Conservation (phyloP, 2,113 vertebrate species). For the Gadus chalcogrammus region DNA sequence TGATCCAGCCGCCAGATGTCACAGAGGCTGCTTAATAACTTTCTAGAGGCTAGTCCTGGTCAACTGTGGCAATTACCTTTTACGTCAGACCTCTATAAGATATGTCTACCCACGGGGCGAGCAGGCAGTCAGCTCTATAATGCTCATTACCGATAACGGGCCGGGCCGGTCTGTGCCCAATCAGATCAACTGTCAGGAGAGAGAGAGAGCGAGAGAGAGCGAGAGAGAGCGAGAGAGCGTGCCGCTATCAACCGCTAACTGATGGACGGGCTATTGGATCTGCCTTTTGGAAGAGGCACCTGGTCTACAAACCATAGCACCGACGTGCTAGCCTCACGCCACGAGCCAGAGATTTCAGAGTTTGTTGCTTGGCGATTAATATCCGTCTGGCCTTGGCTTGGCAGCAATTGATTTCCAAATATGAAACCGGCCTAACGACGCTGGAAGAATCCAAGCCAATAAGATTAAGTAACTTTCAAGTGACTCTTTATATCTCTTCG, state of each 20-base stretch:
- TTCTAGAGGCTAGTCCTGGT: conserved; percentile 74
- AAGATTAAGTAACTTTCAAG: no score
- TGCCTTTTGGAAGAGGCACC: no score
- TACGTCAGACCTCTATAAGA: conserved; percentile 76
- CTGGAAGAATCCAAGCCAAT: no score
- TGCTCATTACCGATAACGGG: conserved; percentile 66
- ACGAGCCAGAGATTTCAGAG: no score
- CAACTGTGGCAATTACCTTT: conserved; percentile 75
- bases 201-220: not conserved
- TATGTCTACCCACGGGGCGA: conserved; percentile 70
- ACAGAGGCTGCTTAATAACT: conserved; percentile 72
- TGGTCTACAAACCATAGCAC: no score
- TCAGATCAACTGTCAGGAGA: conserved; percentile 12
- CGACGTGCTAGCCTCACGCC: no score
- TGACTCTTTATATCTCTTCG: no score
- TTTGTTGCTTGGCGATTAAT: no score
- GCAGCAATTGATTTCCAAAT: no score
- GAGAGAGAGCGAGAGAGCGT: not conserved
- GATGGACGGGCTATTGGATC: conserved; percentile 25
- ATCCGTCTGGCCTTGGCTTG: no score
- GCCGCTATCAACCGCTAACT: not conserved
- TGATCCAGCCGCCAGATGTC: conserved; percentile 67
- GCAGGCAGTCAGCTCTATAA: conserved; percentile 64
- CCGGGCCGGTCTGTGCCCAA: conserved; percentile 27
- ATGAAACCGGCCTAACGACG: no score